Conservation (phyloP, 2,797 vertebrate genomes). For the Mormyrops attenuatus region DNA sequence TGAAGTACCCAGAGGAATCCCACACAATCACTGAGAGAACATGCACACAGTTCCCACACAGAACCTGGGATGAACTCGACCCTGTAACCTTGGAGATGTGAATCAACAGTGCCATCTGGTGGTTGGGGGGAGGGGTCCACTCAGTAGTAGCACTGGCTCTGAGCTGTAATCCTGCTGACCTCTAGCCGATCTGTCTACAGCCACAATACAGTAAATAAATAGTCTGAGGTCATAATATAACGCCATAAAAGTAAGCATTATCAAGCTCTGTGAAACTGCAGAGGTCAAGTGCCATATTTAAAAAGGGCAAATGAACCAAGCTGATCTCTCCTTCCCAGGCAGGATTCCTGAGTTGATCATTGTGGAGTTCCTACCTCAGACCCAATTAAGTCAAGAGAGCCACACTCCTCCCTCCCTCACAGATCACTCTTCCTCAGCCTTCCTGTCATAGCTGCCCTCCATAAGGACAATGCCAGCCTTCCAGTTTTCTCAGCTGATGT, state of each 20-base stretch:
- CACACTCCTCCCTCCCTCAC: neutral
- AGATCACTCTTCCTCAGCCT: neutral
- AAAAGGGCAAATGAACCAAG: neutral
- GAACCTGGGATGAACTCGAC: neutral
- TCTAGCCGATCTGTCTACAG: neutral
- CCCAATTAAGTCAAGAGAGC: neutral
- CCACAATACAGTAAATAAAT: neutral
- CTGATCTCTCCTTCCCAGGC: neutral
- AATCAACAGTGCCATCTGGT: neutral
- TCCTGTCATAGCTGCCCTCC: neutral
- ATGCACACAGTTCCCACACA: neutral
- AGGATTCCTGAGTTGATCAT: neutral
- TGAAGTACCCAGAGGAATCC: neutral
- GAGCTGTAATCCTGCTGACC: neutral
- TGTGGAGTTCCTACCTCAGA: neutral
- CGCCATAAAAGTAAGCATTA: neutral
- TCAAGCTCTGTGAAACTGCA: neutral
- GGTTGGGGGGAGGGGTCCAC: neutral
- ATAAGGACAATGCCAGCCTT: neutral
- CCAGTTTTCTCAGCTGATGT: neutral
- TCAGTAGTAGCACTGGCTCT: neutral
- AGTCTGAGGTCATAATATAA: neutral
- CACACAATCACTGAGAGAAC: neutral
- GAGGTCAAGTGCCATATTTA: neutral
- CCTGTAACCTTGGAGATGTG: neutral